Evolutionary conservation across 2,113 vertebrate genomes (phyloP).

Genomic region (Hemicordylus capensis): DNA sequence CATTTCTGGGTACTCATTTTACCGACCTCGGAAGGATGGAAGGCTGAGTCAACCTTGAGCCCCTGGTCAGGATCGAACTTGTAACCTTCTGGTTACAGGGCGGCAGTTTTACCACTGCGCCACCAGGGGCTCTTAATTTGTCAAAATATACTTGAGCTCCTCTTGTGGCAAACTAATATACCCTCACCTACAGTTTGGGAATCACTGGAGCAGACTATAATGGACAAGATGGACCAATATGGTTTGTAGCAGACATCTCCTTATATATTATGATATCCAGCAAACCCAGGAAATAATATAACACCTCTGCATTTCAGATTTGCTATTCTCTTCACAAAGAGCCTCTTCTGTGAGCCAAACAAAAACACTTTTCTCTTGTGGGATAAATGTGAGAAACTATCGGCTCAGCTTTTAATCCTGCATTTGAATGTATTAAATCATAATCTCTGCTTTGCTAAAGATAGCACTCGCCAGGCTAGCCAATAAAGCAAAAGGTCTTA

Average conservation of each 20-base stretch:
- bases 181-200: background rate
- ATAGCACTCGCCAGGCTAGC: background rate
- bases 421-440: conserved; percentile 50
- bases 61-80: no score
- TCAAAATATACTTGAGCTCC: no score
- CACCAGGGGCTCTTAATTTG: no score
- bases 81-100: no score
- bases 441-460: conserved; percentile 45
- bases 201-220: no score
- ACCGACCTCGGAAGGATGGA: no score
- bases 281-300: conserved; percentile 30
- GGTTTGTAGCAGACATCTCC: no score
- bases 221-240: no score
- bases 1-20: no score
- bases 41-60: no score
- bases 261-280: background rate
- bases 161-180: no score
- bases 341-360: conserved; percentile 20
- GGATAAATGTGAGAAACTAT: conserved; percentile 40
- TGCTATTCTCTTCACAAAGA: conserved; percentile 32
- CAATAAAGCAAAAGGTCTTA: conserved; percentile 40
- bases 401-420: conserved; percentile 54
- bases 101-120: no score
- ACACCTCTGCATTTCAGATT: conserved; percentile 24
- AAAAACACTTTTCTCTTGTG: conserved; percentile 34